These are phyloP conservation scores for Onychomys arenicola DNA, from an alignment of 2,797 vertebrate genomes.

Conservation along the genomic window DNA sequence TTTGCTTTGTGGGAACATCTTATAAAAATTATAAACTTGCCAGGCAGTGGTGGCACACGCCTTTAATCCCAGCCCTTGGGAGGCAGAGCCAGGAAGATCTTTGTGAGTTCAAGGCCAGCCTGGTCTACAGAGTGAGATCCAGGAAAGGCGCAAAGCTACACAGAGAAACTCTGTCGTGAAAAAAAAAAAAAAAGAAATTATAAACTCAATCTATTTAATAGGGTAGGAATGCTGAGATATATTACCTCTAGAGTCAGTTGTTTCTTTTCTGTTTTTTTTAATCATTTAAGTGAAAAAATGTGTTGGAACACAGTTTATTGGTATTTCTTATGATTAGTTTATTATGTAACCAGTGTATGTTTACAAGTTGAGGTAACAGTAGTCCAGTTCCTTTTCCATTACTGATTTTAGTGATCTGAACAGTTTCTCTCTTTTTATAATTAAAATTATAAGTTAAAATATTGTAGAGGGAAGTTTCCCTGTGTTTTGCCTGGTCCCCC, in stretches of 20 bases:
- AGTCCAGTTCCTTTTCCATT: not conserved
- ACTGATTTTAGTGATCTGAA: slow-evolving; percentile 17
- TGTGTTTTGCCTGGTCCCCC: no score
- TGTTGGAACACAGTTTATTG: not conserved
- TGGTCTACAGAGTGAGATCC: no score
- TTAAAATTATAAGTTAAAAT: not conserved
- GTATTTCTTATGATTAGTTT: not conserved
- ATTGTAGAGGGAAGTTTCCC: no score
- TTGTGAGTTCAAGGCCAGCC: no score
- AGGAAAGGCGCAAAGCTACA: no score
- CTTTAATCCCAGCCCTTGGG: no score
- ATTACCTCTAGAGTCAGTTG: not conserved
- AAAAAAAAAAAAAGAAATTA: not conserved
- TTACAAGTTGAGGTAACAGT: not conserved
- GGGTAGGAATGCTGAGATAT: not conserved
- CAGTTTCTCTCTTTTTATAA: not conserved
- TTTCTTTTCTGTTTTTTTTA: not conserved
- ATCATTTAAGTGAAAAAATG: not conserved
- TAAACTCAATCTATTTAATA: not conserved
- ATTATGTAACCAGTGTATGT: not conserved
- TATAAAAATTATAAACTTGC: not conserved
- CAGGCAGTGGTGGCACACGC: no score
- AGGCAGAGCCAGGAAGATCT: no score
- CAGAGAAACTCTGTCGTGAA: no score
- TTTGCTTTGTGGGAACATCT: slow-evolving; percentile 20